These are phyloP conservation scores for Himalopsyche anomala DNA, from an alignment of 2,888 invertebrate species.

Conservation along the genomic window DNA sequence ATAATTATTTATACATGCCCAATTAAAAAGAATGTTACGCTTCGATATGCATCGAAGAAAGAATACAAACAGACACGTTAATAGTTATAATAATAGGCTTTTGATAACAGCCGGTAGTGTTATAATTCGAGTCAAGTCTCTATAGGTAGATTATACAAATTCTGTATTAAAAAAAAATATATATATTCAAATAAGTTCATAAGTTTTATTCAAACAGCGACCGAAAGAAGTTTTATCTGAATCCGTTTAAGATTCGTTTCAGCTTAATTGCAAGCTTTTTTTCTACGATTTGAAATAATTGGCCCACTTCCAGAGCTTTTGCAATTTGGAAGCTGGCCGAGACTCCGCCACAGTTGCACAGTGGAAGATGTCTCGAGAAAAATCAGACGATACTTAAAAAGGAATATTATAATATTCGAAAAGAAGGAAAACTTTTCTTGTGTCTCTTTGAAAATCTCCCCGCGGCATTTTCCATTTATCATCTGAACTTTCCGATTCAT, in stretches of 20 bases:
- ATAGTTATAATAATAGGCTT: no score
- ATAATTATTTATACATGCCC: no score
- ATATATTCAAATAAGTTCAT: no score
- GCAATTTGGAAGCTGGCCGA: background rate
- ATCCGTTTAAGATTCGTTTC: background rate
- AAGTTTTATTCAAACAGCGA: no score
- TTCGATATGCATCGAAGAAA: no score
- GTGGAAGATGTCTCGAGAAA: background rate
- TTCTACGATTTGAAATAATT: background rate
- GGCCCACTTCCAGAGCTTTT: background rate
- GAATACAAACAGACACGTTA: no score
- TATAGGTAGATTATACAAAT: no score
- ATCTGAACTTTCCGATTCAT: conserved; percentile 34
- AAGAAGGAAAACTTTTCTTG: background rate
- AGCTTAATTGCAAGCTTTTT: background rate
- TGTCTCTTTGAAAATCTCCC: background rate
- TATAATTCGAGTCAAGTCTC: no score
- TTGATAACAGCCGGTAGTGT: no score
- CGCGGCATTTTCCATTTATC: background rate
- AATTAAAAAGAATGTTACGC: no score
- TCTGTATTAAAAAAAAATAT: no score
- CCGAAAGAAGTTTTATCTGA: background rate
- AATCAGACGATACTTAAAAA: background rate
- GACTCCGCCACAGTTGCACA: background rate
- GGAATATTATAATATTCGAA: background rate